A percentile compares a stretch with the other conserved stretches of the same genome.
These are phyloP conservation scores for Dicyrtoma fusca DNA, from an alignment of 2,888 invertebrate species.

Conservation along the genomic window DNA sequence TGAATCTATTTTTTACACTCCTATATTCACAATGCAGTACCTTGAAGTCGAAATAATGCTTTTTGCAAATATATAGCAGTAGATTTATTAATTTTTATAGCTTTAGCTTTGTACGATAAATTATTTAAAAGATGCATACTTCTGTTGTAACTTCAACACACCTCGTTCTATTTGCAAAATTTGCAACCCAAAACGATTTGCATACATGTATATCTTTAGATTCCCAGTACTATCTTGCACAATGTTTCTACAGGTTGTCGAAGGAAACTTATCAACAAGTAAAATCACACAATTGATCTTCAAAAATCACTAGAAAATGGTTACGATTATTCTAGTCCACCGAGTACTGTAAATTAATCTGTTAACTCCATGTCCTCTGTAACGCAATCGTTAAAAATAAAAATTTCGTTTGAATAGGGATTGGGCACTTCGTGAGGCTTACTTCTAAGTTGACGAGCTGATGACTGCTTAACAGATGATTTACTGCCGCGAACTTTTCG, in stretches of 20 bases:
- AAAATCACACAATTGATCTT: conserved; percentile 9
- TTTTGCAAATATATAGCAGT: background rate
- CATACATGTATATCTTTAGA: background rate
- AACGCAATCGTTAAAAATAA: too few relatives aligned
- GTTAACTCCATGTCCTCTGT: background rate
- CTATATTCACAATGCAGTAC: too few relatives aligned
- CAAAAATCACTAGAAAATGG: conserved; percentile 9
- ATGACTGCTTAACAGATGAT: too few relatives aligned
- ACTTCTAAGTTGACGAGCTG: too few relatives aligned
- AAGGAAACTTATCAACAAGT: conserved; percentile 2
- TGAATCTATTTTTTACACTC: too few relatives aligned
- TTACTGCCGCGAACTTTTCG: too few relatives aligned
- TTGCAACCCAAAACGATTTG: background rate
- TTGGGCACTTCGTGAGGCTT: too few relatives aligned
- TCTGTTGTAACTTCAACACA: background rate
- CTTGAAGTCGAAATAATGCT: too few relatives aligned
- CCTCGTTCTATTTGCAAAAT: background rate
- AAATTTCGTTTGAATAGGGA: too few relatives aligned
- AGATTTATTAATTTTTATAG: conserved; percentile 1
- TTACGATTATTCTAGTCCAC: background rate
- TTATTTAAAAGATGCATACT: conserved; percentile 2
- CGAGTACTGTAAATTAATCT: background rate
- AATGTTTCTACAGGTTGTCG: background rate
- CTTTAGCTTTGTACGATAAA: conserved; percentile 10
- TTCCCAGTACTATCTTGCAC: too few relatives aligned